Conservation (phyloP, 2,797 vertebrate genomes). For the Acanthurus lineatus region DNA sequence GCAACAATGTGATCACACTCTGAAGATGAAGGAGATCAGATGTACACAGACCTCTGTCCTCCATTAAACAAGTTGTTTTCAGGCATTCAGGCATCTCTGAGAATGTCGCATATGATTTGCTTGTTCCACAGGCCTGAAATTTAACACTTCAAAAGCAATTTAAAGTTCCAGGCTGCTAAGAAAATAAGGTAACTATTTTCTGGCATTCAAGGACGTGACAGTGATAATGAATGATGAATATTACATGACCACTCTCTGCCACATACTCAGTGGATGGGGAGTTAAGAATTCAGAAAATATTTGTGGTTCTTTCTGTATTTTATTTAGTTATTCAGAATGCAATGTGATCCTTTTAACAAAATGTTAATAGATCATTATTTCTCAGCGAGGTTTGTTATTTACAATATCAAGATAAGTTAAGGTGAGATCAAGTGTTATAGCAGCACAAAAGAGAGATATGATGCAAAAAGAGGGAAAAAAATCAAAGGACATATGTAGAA, state of each 20-base stretch:
- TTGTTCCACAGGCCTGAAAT: slow-evolving; percentile 34
- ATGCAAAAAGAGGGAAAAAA: too few species aligned
- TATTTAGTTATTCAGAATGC: background rate
- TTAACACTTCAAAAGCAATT: slow-evolving; percentile 58
- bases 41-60: slow-evolving; percentile 17
- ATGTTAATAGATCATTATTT: background rate
- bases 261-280: background rate
- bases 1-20: slow-evolving; percentile 22
- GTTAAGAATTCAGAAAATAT: background rate
- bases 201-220: slow-evolving; percentile 15
- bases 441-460: too few species aligned
- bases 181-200: slow-evolving; percentile 33
- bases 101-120: slow-evolving; percentile 33
- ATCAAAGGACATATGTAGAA: too few species aligned
- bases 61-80: slow-evolving; percentile 6
- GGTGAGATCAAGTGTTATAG: too few species aligned
- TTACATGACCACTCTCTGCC: background rate
- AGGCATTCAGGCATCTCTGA: slow-evolving; percentile 41
- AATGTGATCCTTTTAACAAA: background rate
- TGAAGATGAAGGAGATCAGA: slow-evolving; percentile 35
- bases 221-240: background rate
- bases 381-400: too few species aligned
- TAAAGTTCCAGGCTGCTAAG: slow-evolving; percentile 47
- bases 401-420: too few species aligned
- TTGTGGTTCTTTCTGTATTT: background rate